These are phyloP conservation scores for Drymonia ruficornis DNA, from an alignment of 2,888 invertebrate genomes.

Conservation along the genomic window DNA sequence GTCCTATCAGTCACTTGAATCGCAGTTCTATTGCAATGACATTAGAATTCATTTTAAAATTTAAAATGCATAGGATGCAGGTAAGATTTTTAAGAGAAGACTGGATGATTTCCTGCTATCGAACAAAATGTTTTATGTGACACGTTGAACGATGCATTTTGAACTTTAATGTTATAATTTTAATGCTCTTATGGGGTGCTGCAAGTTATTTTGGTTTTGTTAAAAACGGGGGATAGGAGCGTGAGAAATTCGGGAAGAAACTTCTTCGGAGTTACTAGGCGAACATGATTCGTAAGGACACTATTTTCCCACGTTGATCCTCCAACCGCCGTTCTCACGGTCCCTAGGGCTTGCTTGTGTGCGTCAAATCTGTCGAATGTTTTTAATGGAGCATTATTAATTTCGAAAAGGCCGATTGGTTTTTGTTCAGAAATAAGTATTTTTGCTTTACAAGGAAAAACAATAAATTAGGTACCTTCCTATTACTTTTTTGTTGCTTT, in stretches of 20 bases:
- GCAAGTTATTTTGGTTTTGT: conserved; percentile 55
- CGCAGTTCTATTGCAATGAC: conserved; percentile 9
- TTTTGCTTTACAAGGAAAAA: not conserved
- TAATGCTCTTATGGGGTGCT: conserved; percentile 39
- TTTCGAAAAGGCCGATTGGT: not conserved
- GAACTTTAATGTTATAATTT: conserved; percentile 7
- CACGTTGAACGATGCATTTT: conserved; percentile 23
- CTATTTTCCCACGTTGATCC: conserved; percentile 63
- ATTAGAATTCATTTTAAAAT: conserved; percentile 28
- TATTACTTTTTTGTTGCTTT: too few species aligned
- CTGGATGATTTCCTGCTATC: conserved; percentile 54
- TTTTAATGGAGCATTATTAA: not conserved
- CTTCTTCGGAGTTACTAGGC: conserved; percentile 79
- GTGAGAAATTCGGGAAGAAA: conserved; percentile 84
- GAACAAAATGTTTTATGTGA: conserved; percentile 44
- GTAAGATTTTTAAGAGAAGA: conserved; percentile 54
- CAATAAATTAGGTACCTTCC: not conserved
- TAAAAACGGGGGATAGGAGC: conserved; percentile 72
- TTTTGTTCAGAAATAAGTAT: not conserved
- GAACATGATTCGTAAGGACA: conserved; percentile 51
- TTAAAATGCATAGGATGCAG: conserved; percentile 43
- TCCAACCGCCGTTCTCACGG: conserved; percentile 46
- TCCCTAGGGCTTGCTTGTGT: conserved; percentile 8
- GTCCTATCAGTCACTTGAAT: conserved; percentile 11
- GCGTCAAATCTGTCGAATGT: not conserved